Base-by-base conservation (phyloP, 92 coral and sea anemone genomes). In the Plumapathes pennacea region DNA sequence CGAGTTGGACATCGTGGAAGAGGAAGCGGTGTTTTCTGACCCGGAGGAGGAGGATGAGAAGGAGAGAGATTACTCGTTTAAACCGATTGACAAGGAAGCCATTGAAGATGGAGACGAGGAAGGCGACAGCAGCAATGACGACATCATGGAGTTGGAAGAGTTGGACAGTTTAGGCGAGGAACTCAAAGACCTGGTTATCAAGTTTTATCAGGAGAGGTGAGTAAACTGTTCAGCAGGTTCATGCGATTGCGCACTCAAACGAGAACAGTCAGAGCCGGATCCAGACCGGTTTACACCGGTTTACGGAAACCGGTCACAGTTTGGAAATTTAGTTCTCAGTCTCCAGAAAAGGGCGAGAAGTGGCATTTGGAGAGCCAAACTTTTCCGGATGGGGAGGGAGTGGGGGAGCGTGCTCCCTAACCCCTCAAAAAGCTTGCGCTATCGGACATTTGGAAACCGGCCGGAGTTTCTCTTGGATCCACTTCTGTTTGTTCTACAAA, bases 1-100 rank as follows among this genome's bases (percentile, higher is more conserved):
- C 3, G 96, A 87, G 45, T 46, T 87, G 19, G 96, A 87, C 59
- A 76, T 76, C 15, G 78, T 90, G 21, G 96, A 83, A 52, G 96
- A 83, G 78, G 96, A 94, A 60, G 99, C 99, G 2, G 85, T 84
- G 26, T 94, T 94, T 72, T 94, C 98, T 21, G 98, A 92, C 62
- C 96, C 99, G 21, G 99, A 94, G 51, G 99, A 94, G 14, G 96
- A 88, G 14, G 89, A 81, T 38, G 96, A 94, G 21, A 74, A 76
- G 32, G 89, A 78, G 26, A 89, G 78, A 46, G 96, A 89, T 27
- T 81, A 86, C 27, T 83, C 84, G 73, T 89, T 89, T 50, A 78
- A 79, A 63, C 94, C 97, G 42, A 89, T 84, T 40, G 77, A 60
- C 26, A 77, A 76, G 55, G 96, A 92, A 30, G 78, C 46, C 24